These are phyloP conservation scores for Setophaga coronata DNA, from an alignment of 2,113 vertebrate genomes.

Conservation along the genomic window DNA sequence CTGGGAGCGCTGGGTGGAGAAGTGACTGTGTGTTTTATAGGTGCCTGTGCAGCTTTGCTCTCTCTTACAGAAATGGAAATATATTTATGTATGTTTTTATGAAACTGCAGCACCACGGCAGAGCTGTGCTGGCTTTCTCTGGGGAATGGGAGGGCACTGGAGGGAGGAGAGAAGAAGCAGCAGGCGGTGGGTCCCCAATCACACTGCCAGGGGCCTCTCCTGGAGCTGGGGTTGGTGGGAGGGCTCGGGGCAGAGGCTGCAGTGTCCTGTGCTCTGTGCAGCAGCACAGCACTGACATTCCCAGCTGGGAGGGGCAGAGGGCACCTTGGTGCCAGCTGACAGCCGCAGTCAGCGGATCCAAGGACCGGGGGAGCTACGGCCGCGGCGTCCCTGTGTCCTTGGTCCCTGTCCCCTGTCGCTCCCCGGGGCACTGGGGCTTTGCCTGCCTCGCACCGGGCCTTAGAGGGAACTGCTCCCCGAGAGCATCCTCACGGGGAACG, in stretches of 20 bases:
- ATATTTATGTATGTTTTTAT: slow-evolving; percentile 83
- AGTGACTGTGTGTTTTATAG: slow-evolving; percentile 68
- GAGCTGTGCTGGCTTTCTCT: slow-evolving; percentile 14
- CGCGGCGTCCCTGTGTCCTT: neutral
- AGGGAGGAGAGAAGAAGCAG: neutral
- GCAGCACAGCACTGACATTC: neutral
- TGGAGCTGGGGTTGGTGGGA: neutral
- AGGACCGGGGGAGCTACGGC: neutral
- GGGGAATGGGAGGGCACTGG: neutral
- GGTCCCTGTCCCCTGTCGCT: neutral
- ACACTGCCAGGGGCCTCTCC: neutral
- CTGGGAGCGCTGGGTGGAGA: slow-evolving; percentile 44
- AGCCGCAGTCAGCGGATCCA: neutral
- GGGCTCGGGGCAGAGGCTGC: neutral
- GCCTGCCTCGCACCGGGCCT: neutral
- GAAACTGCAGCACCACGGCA: slow-evolving; percentile 59
- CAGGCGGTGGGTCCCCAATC: neutral
- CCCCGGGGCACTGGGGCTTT: neutral
- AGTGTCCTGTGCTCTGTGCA: neutral
- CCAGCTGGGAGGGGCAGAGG: neutral
- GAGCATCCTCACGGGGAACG: neutral
- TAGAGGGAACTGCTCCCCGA: neutral
- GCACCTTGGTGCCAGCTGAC: neutral
- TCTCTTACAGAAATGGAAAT: slow-evolving; percentile 71
- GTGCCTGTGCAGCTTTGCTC: slow-evolving; percentile 64